Base-by-base conservation (phyloP, 2,888 invertebrate genomes). In the Hirtodrosophila confusa region DNA sequence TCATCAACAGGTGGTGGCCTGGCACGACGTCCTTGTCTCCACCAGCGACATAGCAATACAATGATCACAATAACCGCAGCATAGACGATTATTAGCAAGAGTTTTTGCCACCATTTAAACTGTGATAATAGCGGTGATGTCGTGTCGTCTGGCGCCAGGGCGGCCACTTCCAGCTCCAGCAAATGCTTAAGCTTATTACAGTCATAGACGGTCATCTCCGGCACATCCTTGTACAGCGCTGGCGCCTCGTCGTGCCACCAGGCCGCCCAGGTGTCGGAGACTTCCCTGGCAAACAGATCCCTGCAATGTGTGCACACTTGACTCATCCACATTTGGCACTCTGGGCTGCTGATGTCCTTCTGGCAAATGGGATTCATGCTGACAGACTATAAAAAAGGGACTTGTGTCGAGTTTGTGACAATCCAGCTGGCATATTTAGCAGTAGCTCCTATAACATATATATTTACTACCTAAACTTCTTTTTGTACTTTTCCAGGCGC, bases 241-340 rank as follows among this genome's bases (percentile, higher is more conserved):
- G 80, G 78, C 1, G 50, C 48, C 2, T 51, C 24, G 23, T 77
- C 63, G 4, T 50, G 40, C 70, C 62, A 80, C 69, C 65, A 63
- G 10, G 33, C 36, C 3, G 63, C n/a, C 50, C 63, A 69, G 1
- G 17, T 12, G 24, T 61, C 33, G 5, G 23, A 17, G 6, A 40
- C 10, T 17, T 53, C 45, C 0, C 11, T 17, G 4, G 11, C 31
- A 23, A 71, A 69, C 10, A 78, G 61, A 2, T 80, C 47, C 2
- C 66, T 37, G 41, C 80, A 80, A 35, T 33, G 65, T 3, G 33
- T 48, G 11, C 40, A 78, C 0, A 87, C 88, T 1, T 49, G 39
- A 4, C 7, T 44, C 88, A 80, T 85, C 80, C 88, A 80, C 3
- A 24, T 17, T 39, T 87, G 86, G 47, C 80, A 80, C 44, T 69